Evolutionary conservation across 2,888 invertebrate genomes (phyloP).

Genomic region (Ectropis crepuscularia): DNA sequence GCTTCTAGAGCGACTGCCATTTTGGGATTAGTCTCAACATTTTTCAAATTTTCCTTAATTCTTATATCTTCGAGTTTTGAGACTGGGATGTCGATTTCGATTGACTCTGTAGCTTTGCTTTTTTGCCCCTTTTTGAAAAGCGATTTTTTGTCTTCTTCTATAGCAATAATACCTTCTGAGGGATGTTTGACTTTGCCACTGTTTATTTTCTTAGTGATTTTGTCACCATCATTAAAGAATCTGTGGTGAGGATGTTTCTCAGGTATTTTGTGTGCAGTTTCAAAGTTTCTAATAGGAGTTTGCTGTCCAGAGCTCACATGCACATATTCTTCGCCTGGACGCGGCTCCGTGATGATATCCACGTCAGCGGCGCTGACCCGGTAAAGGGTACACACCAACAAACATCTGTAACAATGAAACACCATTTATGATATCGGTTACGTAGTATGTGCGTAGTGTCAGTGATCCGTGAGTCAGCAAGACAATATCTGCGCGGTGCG

Average conservation of each 20-base stretch:
- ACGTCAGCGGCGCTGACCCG: conserved; percentile 79
- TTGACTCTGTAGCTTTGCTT: conserved; percentile 69
- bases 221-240: conserved; percentile 75
- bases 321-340: conserved; percentile 88
- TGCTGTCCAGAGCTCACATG: conserved; percentile 84
- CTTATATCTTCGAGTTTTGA: conserved; percentile 79
- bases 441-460: conserved; percentile 55
- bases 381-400: conserved; percentile 75
- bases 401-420: conserved; percentile 80
- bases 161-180: conserved; percentile 75
- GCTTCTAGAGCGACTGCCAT: conserved; percentile 76
- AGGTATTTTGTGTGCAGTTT: conserved; percentile 90
- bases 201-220: conserved; percentile 69
- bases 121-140: conserved; percentile 68
- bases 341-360: conserved; percentile 86
- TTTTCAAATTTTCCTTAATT: conserved; percentile 80
- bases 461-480: conserved; percentile 72
- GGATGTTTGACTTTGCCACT: conserved; percentile 71
- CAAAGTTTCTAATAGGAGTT: conserved; percentile 83
- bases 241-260: conserved; percentile 75
- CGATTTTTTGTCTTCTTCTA: conserved; percentile 77
- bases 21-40: conserved; percentile 73
- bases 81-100: conserved; percentile 78
- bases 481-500: conserved; percentile 68
- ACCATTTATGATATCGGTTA: conserved; percentile 41